Evolutionary conservation across 2,888 invertebrate genomes (phyloP).

Genomic region (Xanthia icteritia): DNA sequence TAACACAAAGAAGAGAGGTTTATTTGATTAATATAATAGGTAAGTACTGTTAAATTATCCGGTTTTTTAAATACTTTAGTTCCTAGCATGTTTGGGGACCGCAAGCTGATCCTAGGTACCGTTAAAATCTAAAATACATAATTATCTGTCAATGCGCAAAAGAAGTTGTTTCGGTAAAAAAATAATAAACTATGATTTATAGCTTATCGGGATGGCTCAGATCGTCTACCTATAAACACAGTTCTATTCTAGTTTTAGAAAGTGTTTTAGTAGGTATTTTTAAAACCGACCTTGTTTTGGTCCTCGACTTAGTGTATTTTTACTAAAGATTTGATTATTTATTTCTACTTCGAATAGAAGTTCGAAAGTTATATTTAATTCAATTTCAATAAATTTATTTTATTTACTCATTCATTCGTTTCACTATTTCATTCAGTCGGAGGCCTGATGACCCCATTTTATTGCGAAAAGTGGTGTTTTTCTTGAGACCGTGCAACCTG

Average conservation of each 20-base stretch:
- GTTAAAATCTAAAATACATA: slow-evolving; percentile 20
- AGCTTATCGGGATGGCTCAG: slow-evolving; percentile 9
- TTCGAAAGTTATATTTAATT: slow-evolving; percentile 36
- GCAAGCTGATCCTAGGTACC: background rate
- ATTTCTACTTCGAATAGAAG: slow-evolving; percentile 5
- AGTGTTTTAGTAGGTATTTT: slow-evolving; percentile 39
- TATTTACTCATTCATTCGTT: background rate
- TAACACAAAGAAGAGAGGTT: slow-evolving; percentile 6
- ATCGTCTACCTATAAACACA: slow-evolving; percentile 43
- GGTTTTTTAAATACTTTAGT: slow-evolving; percentile 15
- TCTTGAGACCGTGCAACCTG: background rate
- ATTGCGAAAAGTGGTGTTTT: slow-evolving; percentile 18
- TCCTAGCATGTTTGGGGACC: background rate
- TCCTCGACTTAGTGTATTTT: slow-evolving; percentile 25
- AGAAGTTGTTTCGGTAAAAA: background rate
- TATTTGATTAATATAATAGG: slow-evolving; percentile 31
- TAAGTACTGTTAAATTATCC: slow-evolving; percentile 25
- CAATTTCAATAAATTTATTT: slow-evolving; percentile 11
- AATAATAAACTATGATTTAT: slow-evolving; percentile 20
- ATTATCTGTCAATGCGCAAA: background rate
- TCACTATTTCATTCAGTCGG: background rate
- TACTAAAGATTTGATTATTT: slow-evolving; percentile 7
- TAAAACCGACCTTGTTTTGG: slow-evolving; percentile 38
- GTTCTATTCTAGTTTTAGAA: slow-evolving; percentile 61
- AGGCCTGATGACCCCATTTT: slow-evolving; percentile 5